A percentile compares a stretch with the other conserved stretches of the same genome.
Conservation (phyloP, 1,140 invertebrate species). For the Drosophila arawakana region DNA sequence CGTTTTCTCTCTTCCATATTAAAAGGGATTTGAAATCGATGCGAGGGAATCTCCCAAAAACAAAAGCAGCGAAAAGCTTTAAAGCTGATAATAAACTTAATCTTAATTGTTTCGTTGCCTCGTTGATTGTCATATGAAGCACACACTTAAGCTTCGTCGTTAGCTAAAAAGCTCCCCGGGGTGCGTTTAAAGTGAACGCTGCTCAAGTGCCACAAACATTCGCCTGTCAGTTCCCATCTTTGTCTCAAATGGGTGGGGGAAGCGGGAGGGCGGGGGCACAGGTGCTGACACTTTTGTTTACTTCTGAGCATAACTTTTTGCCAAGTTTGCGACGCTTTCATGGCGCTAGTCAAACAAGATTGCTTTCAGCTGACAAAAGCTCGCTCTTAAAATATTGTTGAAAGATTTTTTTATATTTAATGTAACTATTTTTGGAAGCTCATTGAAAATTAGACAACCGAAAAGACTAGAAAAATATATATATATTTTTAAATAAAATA, state of each 20-base stretch:
- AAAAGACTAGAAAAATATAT: no score
- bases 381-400: background rate
- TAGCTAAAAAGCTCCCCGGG: conserved; percentile 29
- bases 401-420: no score
- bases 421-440: no score
- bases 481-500: no score
- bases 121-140: conserved; percentile 7
- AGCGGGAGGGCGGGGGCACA: background rate
- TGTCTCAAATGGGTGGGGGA: background rate
- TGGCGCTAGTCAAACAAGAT: background rate
- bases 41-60: background rate
- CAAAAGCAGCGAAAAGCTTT: background rate
- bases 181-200: conserved; percentile 27
- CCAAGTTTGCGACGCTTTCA: background rate
- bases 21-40: conserved; percentile 20
- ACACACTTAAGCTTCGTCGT: background rate
- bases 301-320: conserved; percentile 41
- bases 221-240: background rate
- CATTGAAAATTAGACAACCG: no score
- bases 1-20: background rate
- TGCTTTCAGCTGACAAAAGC: background rate
- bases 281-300: conserved; percentile 56
- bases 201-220: conserved; percentile 30
- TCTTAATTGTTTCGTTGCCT: conserved; percentile 13
- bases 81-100: conserved; percentile 24